Evolutionary conservation across 1,140 invertebrate species (phyloP).

Genomic region (Cydia fagiglandana): DNA sequence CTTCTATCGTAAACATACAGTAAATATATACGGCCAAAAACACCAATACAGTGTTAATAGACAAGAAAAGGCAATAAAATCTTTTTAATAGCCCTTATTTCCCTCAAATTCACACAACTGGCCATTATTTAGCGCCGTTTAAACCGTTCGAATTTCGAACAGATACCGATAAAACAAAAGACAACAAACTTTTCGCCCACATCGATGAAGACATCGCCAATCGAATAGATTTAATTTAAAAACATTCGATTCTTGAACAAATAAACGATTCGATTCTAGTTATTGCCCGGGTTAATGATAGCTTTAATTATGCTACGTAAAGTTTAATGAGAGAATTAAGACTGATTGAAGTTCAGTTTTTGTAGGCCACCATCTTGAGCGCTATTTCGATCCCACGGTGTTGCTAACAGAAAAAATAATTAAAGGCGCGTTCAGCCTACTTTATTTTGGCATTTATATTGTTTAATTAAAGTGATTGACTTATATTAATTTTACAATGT

Average conservation of each 20-base stretch:
- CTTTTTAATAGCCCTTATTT: background rate
- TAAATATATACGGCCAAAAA: background rate
- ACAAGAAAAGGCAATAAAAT: background rate
- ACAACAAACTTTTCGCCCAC: slow-evolving; percentile 37
- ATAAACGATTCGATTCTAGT: slow-evolving; percentile 43
- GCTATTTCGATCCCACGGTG: slow-evolving; percentile 22
- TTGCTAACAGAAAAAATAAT: slow-evolving; percentile 24
- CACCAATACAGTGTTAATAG: background rate
- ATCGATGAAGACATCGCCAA: slow-evolving; percentile 50
- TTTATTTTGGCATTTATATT: slow-evolving; percentile 7
- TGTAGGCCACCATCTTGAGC: slow-evolving; percentile 13
- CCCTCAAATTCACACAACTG: background rate
- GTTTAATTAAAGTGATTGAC: slow-evolving; percentile 8
- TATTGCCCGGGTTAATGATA: slow-evolving; percentile 26
- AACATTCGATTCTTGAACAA: slow-evolving; percentile 43
- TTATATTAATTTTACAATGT: too few relatives aligned
- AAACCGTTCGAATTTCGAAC: slow-evolving; percentile 1
- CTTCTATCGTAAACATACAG: background rate
- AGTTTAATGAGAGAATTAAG: slow-evolving; percentile 27
- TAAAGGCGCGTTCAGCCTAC: slow-evolving; percentile 4
- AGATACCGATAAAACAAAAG: slow-evolving; percentile 36
- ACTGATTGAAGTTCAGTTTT: slow-evolving; percentile 26
- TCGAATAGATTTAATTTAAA: slow-evolving; percentile 43
- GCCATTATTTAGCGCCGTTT: slow-evolving; percentile 6
- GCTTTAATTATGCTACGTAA: slow-evolving; percentile 24